Percentiles rank a stretch among this genome's conserved stretches.
phyloP scores from a whole-genome alignment of 2,888 invertebrate genomes.

The Pediacus dermestoides region DNA sequence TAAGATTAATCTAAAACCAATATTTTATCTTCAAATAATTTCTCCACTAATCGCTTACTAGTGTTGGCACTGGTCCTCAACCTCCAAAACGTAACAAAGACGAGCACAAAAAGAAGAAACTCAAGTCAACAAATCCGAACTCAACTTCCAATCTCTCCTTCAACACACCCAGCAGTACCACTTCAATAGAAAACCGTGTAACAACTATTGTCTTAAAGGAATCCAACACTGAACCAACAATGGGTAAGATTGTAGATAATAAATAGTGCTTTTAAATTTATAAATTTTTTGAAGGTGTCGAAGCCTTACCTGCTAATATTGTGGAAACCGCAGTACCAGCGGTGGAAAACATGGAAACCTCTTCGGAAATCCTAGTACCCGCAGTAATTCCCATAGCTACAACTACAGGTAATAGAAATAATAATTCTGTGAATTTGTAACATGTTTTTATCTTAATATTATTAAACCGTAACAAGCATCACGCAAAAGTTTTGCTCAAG shows the following conservation, averaged over 20 bases:
- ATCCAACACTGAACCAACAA: constrained; percentile 16
- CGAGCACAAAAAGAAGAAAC: constrained; percentile 60
- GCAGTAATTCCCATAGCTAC: constrained; percentile 9
- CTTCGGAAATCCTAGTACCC: constrained; percentile 10
- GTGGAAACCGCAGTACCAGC: constrained; percentile 16
- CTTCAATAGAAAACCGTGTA: constrained; percentile 22
- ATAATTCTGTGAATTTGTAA: background rate
- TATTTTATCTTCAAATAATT: constrained; percentile 12
- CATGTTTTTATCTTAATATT: constrained; percentile 4
- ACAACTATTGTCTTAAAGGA: constrained; percentile 17
- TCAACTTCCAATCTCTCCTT: constrained; percentile 13
- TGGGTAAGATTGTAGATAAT: constrained; percentile 21
- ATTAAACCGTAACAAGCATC: too few species aligned
- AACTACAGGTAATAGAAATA: constrained; percentile 32
- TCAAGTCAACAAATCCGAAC: constrained; percentile 39
- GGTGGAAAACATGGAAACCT: constrained; percentile 15
- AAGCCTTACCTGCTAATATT: constrained; percentile 16
- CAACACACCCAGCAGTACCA: constrained; percentile 8
- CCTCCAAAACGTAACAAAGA: constrained; percentile 57
- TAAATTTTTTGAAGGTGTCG: constrained; percentile 21
- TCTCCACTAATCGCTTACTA: constrained; percentile 36
- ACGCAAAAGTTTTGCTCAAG: too few species aligned
- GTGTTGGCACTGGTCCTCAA: constrained; percentile 49
- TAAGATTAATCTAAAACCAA: constrained; percentile 23
- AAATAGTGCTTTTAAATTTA: background rate